Base-by-base conservation (phyloP, 2,797 vertebrate genomes). In the Bufotes viridis region DNA sequence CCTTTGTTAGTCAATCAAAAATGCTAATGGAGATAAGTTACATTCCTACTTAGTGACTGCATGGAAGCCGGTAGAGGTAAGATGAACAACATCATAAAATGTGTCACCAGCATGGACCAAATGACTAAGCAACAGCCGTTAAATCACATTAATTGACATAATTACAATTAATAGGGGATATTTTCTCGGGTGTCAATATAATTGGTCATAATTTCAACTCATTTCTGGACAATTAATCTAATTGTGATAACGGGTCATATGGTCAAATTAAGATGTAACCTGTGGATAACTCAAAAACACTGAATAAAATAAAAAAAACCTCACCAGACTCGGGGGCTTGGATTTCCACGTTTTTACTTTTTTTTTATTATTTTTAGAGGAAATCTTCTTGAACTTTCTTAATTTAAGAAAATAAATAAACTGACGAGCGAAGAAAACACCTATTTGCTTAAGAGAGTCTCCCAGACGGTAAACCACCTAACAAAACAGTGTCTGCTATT, bases 391-490 rank as follows among this genome's bases (percentile, higher is more conserved):
- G 10, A 22, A n/a, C 42, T 22, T 51, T 51, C 20, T n/a, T 51
- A 53, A 51, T 53, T 53, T 51, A 75, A 75, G 72, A 75, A 75
- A 51, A 75, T 75, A 75, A 75, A 22, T n/a, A 22, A 53, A 75
- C 18, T 0, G 8, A 61, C 5, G 1, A 61, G 22, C n/a, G 29
- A 63, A 87, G 55, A 49, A 82, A 61, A 51, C 34, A 72, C 60
- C 60, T 78, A 80, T 88, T 83, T 72, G 29, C 81, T n/a, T 20
- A 61, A n/a, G 65, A 24, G 34, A 58, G 61, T 63, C 78, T 24
- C 57, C 26, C 20, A 72, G 82, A 84, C 24, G 26, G 12, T 24
- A 24, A 75, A 49, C n/a, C 61, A 24, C 55, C 65, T 80, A 85
- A 74, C 34, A 81, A 85, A 85, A 74, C 72, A 61, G 29, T 17